A percentile compares a stretch with the other conserved stretches of the same genome.
These are phyloP conservation scores for Trimorus sp. DNA, from an alignment of 2,888 invertebrate species.

Conservation along the genomic window DNA sequence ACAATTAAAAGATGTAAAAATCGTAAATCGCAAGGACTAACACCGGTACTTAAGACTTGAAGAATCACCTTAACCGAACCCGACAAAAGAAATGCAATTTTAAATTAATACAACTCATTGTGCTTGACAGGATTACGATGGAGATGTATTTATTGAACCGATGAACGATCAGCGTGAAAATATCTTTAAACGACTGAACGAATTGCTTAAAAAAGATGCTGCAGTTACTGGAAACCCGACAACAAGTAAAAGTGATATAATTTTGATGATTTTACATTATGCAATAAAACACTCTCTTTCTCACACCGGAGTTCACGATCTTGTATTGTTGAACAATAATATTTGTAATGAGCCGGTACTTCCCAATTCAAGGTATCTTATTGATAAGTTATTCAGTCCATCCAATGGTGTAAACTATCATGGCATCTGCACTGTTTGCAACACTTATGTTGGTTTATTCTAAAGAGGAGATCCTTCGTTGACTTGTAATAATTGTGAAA, in stretches of 20 bases:
- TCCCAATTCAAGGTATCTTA: not conserved
- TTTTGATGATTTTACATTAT: constrained; percentile 2
- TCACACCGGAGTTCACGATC: not conserved
- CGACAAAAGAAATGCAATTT: no score
- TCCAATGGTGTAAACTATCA: not conserved
- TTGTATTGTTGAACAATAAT: not conserved
- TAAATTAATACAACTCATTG: no score
- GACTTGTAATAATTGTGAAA: not conserved
- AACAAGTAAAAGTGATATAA: not conserved
- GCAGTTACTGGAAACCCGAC: no score
- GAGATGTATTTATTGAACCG: no score
- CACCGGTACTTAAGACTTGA: no score
- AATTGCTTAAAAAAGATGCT: not conserved
- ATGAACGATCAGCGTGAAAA: no score
- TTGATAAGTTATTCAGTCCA: not conserved
- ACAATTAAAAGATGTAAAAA: no score
- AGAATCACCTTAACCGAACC: no score
- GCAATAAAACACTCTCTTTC: not conserved
- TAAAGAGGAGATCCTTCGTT: not conserved
- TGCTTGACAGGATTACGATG: no score
- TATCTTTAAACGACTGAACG: not conserved
- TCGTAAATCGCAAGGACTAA: no score
- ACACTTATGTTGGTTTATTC: not conserved
- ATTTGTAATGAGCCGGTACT: not conserved
- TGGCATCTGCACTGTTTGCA: not conserved